A percentile compares a stretch with the other conserved stretches of the same genome.
These are phyloP conservation scores for Hystrix cristata DNA, from an alignment of 2,113 vertebrate genomes.

Conservation along the genomic window DNA sequence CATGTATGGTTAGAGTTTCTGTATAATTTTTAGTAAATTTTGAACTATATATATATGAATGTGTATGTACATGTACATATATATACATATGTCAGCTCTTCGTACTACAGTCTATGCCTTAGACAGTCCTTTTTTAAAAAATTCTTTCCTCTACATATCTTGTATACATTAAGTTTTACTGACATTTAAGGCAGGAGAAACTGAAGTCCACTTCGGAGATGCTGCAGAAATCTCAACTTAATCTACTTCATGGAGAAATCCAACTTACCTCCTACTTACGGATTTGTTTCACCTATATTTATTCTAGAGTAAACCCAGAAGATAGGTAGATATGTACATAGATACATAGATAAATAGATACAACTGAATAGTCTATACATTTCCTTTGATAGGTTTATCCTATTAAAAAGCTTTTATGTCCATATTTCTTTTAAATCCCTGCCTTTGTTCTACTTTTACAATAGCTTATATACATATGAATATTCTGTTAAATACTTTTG, in stretches of 20 bases:
- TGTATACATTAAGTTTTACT: not conserved
- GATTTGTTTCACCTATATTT: not conserved
- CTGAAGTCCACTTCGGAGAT: not conserved
- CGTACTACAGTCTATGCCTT: not conserved
- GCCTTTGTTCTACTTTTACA: not conserved
- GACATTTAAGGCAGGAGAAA: not conserved
- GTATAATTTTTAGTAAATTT: not conserved
- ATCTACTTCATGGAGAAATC: not conserved
- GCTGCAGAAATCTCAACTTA: not conserved
- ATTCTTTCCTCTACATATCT: not conserved
- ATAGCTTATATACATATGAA: not conserved
- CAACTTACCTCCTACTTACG: not conserved
- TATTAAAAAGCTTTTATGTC: not conserved
- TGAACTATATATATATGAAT: not conserved
- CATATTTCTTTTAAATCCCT: not conserved
- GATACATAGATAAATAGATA: not conserved
- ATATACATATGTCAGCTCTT: not conserved
- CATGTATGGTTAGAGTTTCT: not conserved
- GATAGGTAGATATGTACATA: not conserved
- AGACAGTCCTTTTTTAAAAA: not conserved
- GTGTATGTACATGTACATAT: no score
- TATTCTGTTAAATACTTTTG: not conserved
- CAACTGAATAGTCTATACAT: not conserved
- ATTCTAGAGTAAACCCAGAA: not conserved
- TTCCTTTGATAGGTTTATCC: not conserved